These are phyloP conservation scores for Pollimyrus isidori DNA, from an alignment of 2,113 vertebrate genomes.

Conservation along the genomic window DNA sequence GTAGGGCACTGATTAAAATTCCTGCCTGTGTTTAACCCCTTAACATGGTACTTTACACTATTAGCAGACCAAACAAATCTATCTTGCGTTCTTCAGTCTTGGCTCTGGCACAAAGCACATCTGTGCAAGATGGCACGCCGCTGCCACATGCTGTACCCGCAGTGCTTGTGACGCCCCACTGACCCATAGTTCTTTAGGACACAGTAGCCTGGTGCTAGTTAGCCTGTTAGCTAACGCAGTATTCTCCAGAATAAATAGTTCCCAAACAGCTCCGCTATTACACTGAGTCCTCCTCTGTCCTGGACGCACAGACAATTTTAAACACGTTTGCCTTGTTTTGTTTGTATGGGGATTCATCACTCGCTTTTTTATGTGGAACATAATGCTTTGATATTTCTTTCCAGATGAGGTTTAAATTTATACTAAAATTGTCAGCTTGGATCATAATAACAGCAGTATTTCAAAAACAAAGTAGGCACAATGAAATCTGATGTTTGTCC, in stretches of 20 bases:
- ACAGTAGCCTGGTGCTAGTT: not conserved
- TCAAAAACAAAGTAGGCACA: not conserved
- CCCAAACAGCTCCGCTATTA: not conserved
- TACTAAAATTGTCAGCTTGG: not conserved
- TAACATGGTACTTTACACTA: not conserved
- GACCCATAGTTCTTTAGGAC: not conserved
- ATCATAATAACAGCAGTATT: not conserved
- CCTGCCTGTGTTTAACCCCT: not conserved
- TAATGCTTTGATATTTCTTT: not conserved
- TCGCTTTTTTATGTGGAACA: constrained; percentile 7
- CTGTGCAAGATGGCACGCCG: not conserved
- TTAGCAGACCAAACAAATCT: not conserved
- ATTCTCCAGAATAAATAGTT: not conserved
- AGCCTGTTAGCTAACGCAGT: not conserved
- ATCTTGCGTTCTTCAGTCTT: not conserved
- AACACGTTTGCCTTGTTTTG: not conserved
- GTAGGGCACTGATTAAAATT: not conserved
- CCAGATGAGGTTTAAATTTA: not conserved
- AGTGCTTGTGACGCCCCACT: not conserved
- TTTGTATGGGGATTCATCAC: too few relatives aligned
- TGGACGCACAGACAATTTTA: not conserved
- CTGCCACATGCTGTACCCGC: not conserved
- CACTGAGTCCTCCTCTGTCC: not conserved
- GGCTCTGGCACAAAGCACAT: not conserved
- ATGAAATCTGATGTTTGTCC: not conserved